Conservation (phyloP, 2,888 invertebrate species). For the Ceraclea dissimilis region DNA sequence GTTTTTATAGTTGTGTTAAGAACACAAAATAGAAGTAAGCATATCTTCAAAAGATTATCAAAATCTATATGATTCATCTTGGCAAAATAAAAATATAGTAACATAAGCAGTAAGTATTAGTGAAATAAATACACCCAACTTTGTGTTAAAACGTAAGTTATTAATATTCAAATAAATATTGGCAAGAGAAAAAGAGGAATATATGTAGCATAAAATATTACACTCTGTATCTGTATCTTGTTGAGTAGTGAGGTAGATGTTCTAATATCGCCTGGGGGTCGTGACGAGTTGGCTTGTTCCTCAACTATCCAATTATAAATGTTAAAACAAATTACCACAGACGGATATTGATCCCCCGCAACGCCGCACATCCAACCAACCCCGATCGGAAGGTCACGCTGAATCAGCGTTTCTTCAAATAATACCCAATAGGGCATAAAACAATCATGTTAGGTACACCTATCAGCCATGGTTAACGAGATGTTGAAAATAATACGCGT, state of each 20-base stretch:
- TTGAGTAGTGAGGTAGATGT: constrained; percentile 2
- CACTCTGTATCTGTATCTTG: not conserved
- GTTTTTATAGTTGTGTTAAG: too few species aligned
- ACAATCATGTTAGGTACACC: not conserved
- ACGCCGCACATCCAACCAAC: not conserved
- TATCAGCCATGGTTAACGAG: not conserved
- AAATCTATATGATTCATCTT: too few species aligned
- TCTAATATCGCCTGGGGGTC: constrained; percentile 19
- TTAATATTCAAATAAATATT: too few species aligned
- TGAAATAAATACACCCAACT: too few species aligned
- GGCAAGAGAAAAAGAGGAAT: too few species aligned
- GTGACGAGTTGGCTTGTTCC: constrained; percentile 16
- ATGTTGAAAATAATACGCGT: not conserved
- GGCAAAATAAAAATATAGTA: too few species aligned
- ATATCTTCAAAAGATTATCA: too few species aligned
- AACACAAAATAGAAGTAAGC: too few species aligned
- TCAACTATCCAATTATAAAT: constrained; percentile 21
- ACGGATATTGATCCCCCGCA: not conserved
- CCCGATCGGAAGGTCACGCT: constrained; percentile 1
- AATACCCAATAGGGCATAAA: not conserved
- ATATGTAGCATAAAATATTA: too few species aligned
- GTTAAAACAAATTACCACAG: constrained; percentile 21
- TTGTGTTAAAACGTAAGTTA: too few species aligned
- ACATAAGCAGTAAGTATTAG: too few species aligned
- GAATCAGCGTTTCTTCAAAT: not conserved